A percentile compares a stretch with the other conserved stretches of the same genome.
Evolutionary conservation across 2,797 vertebrate genomes (phyloP).

Genomic region (Tragelaphus eurycerus): DNA sequence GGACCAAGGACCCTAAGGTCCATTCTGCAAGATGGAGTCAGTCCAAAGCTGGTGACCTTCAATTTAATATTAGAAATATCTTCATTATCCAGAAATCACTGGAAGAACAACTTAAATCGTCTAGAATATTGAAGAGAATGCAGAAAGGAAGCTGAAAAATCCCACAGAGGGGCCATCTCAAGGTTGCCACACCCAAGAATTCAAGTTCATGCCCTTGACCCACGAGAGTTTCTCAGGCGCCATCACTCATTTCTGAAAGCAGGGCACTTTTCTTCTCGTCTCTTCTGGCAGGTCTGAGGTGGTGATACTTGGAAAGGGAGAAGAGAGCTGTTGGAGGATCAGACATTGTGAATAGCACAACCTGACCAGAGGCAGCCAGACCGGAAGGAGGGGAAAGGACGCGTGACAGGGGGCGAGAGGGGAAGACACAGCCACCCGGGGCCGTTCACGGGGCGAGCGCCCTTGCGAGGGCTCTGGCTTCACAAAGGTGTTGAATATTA

Average conservation of each 20-base stretch:
- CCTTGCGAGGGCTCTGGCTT: background rate
- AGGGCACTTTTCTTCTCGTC: background rate
- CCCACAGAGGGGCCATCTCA: background rate
- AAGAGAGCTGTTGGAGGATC: rapidly evolving
- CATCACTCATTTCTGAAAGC: background rate
- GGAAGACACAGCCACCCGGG: background rate
- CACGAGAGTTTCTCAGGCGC: background rate
- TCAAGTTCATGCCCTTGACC: background rate
- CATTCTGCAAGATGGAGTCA: background rate
- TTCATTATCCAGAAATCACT: background rate
- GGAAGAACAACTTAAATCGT: background rate
- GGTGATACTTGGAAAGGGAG: background rate
- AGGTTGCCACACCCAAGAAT: background rate
- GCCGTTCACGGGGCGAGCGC: rapidly evolving
- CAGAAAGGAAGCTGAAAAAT: background rate
- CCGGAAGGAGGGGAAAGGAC: rapidly evolving
- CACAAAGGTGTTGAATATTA: background rate
- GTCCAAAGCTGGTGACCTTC: background rate
- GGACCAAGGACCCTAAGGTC: background rate
- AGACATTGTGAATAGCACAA: background rate
- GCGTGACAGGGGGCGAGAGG: rapidly evolving
- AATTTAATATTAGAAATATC: background rate
- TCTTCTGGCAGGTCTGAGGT: background rate
- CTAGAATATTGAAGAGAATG: background rate
- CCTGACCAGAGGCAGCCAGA: background rate